phyloP scores from a whole-genome alignment of 53 echinoderm and acorn worm species.

The Mesocentrotus franciscanus region DNA sequence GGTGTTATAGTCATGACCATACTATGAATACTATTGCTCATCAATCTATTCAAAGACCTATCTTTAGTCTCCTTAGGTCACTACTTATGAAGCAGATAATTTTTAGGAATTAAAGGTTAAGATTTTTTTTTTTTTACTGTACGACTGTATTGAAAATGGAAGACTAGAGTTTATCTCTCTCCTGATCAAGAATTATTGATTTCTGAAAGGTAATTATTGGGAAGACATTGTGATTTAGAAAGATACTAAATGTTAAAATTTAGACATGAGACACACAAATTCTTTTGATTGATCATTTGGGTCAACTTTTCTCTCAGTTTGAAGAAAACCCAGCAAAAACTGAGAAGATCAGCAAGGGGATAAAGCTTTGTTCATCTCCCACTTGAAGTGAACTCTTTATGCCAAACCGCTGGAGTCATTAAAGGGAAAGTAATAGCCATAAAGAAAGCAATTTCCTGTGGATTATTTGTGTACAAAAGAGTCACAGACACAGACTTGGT shows the following conservation, averaged over 20 bases:
- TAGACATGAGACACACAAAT: neutral
- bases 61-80: neutral
- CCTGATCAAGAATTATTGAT: neutral
- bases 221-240: neutral
- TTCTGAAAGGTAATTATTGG: neutral
- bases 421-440: constrained; percentile 63
- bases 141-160: neutral
- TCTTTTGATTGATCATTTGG: neutral
- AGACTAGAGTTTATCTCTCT: neutral
- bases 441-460: constrained; percentile 66
- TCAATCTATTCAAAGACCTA: neutral
- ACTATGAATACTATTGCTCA: neutral
- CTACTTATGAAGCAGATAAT: neutral
- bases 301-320: neutral
- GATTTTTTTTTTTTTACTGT: neutral
- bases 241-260: neutral
- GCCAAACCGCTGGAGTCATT: constrained; percentile 10
- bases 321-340: neutral
- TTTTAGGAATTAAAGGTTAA: neutral
- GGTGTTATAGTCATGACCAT: constrained; percentile 29
- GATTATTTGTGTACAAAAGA: constrained; percentile 58
- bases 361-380: neutral
- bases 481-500: constrained; percentile 14
- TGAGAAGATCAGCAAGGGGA: neutral
- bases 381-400: constrained; percentile 16